Conservation (phyloP, 2,797 vertebrate genomes). For the Lacerta agilis region DNA sequence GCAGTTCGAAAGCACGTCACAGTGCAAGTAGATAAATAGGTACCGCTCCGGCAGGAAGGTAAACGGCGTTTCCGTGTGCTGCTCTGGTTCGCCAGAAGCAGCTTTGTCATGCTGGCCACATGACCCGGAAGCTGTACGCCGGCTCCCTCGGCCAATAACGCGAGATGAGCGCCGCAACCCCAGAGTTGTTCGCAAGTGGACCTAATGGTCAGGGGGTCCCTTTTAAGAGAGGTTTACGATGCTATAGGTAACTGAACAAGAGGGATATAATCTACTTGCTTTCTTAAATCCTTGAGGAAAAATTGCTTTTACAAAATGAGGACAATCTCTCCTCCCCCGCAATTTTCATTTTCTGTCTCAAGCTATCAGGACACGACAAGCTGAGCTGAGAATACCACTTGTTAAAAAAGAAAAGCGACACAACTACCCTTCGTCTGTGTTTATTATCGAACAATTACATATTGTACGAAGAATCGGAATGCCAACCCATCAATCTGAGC, state of each 20-base stretch:
- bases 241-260: neutral
- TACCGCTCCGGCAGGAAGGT: too few species aligned
- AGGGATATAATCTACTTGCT: neutral
- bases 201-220: too few species aligned
- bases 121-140: too few species aligned
- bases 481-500: constrained; percentile 7
- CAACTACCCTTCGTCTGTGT: constrained; percentile 27
- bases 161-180: too few species aligned
- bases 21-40: too few species aligned
- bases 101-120: too few species aligned
- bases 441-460: constrained; percentile 45
- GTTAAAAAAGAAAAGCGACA: neutral
- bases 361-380: constrained; percentile 11
- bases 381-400: constrained; percentile 6
- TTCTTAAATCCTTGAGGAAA: neutral
- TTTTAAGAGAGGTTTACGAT: neutral
- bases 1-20: too few species aligned
- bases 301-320: neutral
- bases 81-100: too few species aligned
- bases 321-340: neutral
- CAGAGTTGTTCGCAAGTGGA: too few species aligned
- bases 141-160: too few species aligned
- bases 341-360: neutral
- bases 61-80: too few species aligned
- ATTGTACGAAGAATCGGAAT: constrained; percentile 43